Evolutionary conservation across 1,140 invertebrate genomes (phyloP).

Genomic region (Cheumatopsyche charites): DNA sequence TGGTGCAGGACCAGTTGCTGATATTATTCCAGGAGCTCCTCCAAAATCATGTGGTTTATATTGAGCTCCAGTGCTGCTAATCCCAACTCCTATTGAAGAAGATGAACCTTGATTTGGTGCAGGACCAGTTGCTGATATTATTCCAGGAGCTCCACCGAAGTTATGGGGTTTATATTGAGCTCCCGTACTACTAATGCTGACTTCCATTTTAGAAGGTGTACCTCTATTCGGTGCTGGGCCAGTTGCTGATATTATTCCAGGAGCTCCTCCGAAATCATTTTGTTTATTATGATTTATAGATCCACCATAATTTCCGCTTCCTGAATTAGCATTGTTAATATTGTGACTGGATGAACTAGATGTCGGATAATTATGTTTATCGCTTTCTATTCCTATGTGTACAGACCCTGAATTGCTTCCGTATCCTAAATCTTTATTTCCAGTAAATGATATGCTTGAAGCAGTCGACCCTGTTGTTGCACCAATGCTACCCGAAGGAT

Average conservation of each 20-base stretch:
- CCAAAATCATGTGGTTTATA: constrained; percentile 29
- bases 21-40: constrained; percentile 38
- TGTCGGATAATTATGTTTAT: background rate
- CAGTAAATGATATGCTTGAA: constrained; percentile 1
- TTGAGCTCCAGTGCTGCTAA: background rate
- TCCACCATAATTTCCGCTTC: background rate
- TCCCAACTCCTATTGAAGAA: background rate
- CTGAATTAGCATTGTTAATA: background rate
- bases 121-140: constrained; percentile 34
- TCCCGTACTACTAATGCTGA: background rate
- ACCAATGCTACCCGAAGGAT: constrained; percentile 1
- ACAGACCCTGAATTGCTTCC: background rate
- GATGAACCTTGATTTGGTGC: constrained; percentile 26
- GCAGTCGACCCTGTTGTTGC: background rate
- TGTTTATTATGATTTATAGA: too few species aligned
- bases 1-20: constrained; percentile 39
- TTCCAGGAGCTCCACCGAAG: background rate
- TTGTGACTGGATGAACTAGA: background rate
- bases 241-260: constrained; percentile 39
- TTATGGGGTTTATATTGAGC: background rate
- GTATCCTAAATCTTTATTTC: constrained; percentile 17
- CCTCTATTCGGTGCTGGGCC: constrained; percentile 40
- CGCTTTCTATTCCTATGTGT: background rate
- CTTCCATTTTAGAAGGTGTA: too few species aligned
- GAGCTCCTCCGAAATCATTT: constrained; percentile 36